A percentile compares a stretch with the other conserved stretches of the same genome.
Conservation (phyloP, 2,113 vertebrate species). For the Tupaia tana region DNA sequence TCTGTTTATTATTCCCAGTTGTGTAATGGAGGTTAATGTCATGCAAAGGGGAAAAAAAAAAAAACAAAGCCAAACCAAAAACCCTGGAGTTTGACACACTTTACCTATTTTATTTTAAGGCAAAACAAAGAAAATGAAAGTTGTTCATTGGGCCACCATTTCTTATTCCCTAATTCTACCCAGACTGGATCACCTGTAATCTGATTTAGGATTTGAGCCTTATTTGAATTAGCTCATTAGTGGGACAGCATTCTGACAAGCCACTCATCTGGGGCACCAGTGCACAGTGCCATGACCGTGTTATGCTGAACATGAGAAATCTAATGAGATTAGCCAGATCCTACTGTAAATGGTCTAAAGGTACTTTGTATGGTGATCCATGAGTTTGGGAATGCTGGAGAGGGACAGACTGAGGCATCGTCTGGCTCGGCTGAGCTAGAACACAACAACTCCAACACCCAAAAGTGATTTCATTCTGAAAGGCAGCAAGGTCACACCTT, state of each 20-base stretch:
- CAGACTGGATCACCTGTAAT: conserved; percentile 85
- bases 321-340: conserved; percentile 86
- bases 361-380: conserved; percentile 61
- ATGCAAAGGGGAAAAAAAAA: conserved; percentile 19
- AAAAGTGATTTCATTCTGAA: background rate
- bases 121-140: conserved; percentile 73
- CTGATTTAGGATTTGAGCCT: conserved; percentile 89
- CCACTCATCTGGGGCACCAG: conserved; percentile 87
- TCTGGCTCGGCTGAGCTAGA: conserved; percentile 15
- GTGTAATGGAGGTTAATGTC: conserved; percentile 68
- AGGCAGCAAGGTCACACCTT: background rate
- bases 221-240: conserved; percentile 91
- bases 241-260: conserved; percentile 83
- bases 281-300: conserved; percentile 85
- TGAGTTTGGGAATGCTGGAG: conserved; percentile 28
- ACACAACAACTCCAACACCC: background rate
- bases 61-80: background rate
- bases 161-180: conserved; percentile 72
- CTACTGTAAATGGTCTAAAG: conserved; percentile 68
- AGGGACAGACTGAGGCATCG: background rate
- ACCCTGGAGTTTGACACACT: conserved; percentile 57
- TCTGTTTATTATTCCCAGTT: conserved; percentile 80
- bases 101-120: conserved; percentile 25
- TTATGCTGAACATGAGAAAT: conserved; percentile 87
- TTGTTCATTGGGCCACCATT: conserved; percentile 26